Conservation (phyloP, 2,113 vertebrate genomes). For the Columba janthina region DNA sequence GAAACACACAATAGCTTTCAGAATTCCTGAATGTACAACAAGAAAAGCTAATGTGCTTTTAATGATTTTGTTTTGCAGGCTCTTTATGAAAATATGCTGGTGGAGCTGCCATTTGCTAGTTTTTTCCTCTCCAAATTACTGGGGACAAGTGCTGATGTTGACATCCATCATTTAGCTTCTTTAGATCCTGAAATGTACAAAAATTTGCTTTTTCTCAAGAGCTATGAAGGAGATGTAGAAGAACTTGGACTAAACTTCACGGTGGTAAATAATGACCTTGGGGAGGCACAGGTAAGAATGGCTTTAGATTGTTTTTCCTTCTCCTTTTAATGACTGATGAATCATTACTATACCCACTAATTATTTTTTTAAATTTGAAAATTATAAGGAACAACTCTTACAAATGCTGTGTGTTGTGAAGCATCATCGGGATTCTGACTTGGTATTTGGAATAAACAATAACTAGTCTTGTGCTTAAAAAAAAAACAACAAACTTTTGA, state of each 20-base stretch:
- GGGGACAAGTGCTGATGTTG: constrained; percentile 96
- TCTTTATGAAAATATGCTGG: constrained; percentile 98
- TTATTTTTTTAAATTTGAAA: constrained; percentile 40
- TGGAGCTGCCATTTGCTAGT: constrained; percentile 95
- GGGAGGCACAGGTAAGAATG: constrained; percentile 90
- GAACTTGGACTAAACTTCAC: constrained; percentile 98
- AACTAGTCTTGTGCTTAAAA: neutral
- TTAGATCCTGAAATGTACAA: constrained; percentile 96
- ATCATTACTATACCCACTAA: constrained; percentile 64
- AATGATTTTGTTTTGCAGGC: constrained; percentile 77
- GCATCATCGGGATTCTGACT: constrained; percentile 52
- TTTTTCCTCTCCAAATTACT: constrained; percentile 98
- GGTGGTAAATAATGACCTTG: constrained; percentile 96
- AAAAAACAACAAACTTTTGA: neutral
- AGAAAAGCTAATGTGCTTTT: neutral
- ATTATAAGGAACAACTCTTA: constrained; percentile 70
- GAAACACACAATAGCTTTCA: neutral
- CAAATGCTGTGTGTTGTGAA: constrained; percentile 5
- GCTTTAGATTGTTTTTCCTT: neutral
- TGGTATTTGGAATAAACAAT: neutral
- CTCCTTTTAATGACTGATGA: neutral
- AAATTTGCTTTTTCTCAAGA: constrained; percentile 97
- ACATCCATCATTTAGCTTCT: constrained; percentile 97
- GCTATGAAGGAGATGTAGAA: constrained; percentile 95
- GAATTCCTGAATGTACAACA: neutral